Evolutionary conservation across 2,888 invertebrate species (phyloP), one percentile per base, ranked within the genome.

Genomic region (Adineta ricciae): DNA sequence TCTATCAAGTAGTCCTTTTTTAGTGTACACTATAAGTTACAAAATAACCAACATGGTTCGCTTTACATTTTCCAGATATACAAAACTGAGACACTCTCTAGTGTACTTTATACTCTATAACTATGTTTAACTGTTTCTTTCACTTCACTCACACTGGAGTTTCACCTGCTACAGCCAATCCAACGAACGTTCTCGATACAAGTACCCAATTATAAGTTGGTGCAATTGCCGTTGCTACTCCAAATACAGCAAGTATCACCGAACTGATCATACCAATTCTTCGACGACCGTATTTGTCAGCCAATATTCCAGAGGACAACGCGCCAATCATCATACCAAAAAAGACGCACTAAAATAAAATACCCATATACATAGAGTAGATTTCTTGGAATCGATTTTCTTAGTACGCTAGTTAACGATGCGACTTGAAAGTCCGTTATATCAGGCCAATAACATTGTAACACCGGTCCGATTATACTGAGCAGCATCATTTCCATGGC

Each of bases 401-500:
- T 21, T 86, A 87, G 88, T 88, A 96, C 94, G 86, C 96, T 96
- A 84, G 97, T 97, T 21, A 96, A 95, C 49, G 96, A 91, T 36
- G 96, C 97, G 92, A 96, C 95, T 89, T 96, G 94, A 90, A 95
- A 95, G 89, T 94, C 94, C 88, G 94, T 93, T 87, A 97, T 94
- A 88, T 94, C 94, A 9, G 84, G 73, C 97, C 97, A 97, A 90
- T 95, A 95, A 90, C 97, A 97, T 89, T 95, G 96, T 84, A 97
- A 91, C 0, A 96, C 95, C 21, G 97, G 96, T 32, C 96, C 95
- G 64, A 97, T 91, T 87, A 97, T 96, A 88, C 96, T 95, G 54
- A 97, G 91, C 88, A 97, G 95, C 89, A 96, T 97, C 95, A 97
- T 97, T 91, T 97, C 97, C 96, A 97, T 97, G 85, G 96, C 96